Evolutionary conservation across 1,140 invertebrate species (phyloP).

Genomic region (Drosophila lini): DNA sequence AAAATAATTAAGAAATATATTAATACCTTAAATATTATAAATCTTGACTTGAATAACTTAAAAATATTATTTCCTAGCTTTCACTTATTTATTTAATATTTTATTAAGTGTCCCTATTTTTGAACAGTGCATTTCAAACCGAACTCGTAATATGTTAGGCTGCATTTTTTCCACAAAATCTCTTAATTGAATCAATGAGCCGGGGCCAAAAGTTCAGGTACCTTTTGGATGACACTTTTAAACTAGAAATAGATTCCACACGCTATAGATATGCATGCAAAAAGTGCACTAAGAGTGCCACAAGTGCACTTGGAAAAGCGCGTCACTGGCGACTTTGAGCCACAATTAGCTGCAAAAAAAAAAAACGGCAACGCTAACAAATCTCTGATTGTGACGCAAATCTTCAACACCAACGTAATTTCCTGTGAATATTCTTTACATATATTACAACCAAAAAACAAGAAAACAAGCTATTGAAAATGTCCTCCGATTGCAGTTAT

Average conservation of each 20-base stretch:
- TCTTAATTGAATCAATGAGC: conserved; percentile 24
- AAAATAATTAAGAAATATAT: neutral
- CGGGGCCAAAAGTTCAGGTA: conserved; percentile 15
- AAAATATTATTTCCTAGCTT: neutral
- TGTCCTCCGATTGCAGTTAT: conserved; percentile 45
- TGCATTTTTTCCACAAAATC: neutral
- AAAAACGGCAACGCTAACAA: conserved; percentile 6
- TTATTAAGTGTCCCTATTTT: neutral
- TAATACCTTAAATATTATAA: neutral
- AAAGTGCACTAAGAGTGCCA: conserved; percentile 20
- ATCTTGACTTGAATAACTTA: neutral
- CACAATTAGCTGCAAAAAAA: conserved; percentile 44
- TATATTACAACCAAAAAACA: conserved; percentile 4
- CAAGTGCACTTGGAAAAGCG: conserved; percentile 41
- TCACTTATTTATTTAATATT: neutral
- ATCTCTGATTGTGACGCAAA: conserved; percentile 39
- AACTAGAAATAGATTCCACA: conserved; percentile 16
- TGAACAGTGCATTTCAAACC: neutral
- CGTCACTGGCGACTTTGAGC: conserved; percentile 43
- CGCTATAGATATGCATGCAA: neutral
- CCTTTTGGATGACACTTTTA: conserved; percentile 9
- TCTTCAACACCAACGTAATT: conserved; percentile 25
- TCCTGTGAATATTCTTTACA: conserved; percentile 27
- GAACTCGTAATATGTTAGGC: neutral
- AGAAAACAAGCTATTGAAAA: conserved; percentile 21